Evolutionary conservation across 2,888 invertebrate species (phyloP).

Genomic region (Galeruca laticollis): DNA sequence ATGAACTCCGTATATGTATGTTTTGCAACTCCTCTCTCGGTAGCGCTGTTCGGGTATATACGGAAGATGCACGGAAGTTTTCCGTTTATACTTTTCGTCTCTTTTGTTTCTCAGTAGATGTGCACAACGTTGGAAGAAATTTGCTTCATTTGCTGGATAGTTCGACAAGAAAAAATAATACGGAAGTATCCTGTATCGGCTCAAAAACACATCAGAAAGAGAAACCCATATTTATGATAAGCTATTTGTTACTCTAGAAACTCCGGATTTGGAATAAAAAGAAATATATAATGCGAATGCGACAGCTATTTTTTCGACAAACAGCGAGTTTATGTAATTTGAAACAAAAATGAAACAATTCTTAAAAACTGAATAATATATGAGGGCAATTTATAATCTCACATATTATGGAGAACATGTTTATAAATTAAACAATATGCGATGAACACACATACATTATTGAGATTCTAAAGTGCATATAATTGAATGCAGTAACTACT

Average conservation of each 20-base stretch:
- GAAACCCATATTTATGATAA: slow-evolving; percentile 16
- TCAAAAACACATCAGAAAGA: slow-evolving; percentile 10
- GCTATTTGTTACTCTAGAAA: slow-evolving; percentile 13
- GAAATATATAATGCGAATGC: too few species aligned
- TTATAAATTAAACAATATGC: too few species aligned
- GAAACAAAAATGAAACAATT: too few species aligned
- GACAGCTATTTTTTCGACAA: too few species aligned
- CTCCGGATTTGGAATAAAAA: not conserved
- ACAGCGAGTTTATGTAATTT: not conserved
- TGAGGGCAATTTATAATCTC: too few species aligned
- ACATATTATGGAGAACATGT: too few species aligned
- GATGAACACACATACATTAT: too few species aligned
- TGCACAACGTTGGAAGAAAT: slow-evolving; percentile 17
- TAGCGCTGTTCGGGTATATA: slow-evolving; percentile 25
- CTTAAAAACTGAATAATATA: too few species aligned
- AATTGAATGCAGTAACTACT: too few species aligned
- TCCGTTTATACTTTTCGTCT: slow-evolving; percentile 31
- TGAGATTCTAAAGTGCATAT: too few species aligned
- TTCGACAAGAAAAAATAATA: slow-evolving; percentile 32
- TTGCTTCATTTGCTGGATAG: slow-evolving; percentile 29
- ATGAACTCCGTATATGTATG: slow-evolving; percentile 35
- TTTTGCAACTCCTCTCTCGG: slow-evolving; percentile 35
- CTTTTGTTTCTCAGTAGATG: slow-evolving; percentile 14
- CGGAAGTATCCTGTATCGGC: slow-evolving; percentile 19
- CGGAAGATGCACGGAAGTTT: slow-evolving; percentile 38